These are phyloP conservation scores for Axea sp. DNA, from an alignment of 2,888 invertebrate genomes.

Conservation along the genomic window DNA sequence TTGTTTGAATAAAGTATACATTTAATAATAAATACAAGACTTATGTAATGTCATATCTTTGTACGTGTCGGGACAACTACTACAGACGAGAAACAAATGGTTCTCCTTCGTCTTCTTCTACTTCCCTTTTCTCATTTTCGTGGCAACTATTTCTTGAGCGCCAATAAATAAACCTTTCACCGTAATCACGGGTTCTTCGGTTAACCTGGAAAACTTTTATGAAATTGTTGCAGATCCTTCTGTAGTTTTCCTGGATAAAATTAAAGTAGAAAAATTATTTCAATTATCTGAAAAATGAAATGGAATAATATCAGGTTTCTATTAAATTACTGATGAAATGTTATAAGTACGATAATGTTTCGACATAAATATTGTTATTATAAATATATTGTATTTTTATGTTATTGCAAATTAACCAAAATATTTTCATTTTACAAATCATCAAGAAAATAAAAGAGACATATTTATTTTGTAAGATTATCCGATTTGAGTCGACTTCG, in stretches of 20 bases:
- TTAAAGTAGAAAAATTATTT: slow-evolving; percentile 48
- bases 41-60: slow-evolving; percentile 41
- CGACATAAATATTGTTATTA: no score
- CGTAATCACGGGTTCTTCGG: slow-evolving; percentile 62
- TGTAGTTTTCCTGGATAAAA: slow-evolving; percentile 40
- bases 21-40: slow-evolving; percentile 23
- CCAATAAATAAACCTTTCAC: slow-evolving; percentile 63
- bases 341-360: no score
- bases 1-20: no score
- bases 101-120: slow-evolving; percentile 48
- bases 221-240: slow-evolving; percentile 33
- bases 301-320: no score
- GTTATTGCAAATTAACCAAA: no score
- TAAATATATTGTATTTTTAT: no score
- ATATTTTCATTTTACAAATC: no score
- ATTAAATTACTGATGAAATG: no score
- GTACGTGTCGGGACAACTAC: slow-evolving; percentile 18
- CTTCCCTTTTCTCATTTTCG: slow-evolving; percentile 54
- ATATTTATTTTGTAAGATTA: slow-evolving; percentile 59
- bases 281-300: background rate
- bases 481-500: slow-evolving; percentile 72
- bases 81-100: slow-evolving; percentile 35
- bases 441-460: no score
- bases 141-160: slow-evolving; percentile 49
- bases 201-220: slow-evolving; percentile 61